These are phyloP conservation scores for Onychostruthus taczanowskii DNA, from an alignment of 2,113 vertebrate genomes.

Conservation along the genomic window DNA sequence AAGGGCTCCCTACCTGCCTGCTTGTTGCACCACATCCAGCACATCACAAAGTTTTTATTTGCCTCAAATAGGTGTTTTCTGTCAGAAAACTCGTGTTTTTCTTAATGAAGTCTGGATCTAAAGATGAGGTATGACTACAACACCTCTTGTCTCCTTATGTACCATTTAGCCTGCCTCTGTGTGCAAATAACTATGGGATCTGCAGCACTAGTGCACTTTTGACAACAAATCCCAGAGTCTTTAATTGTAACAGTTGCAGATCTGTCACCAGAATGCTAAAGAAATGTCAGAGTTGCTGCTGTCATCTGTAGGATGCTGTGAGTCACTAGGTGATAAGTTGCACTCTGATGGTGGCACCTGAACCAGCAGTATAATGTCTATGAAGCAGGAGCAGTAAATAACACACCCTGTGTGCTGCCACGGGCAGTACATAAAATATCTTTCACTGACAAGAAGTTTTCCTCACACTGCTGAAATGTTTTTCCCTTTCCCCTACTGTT, in stretches of 20 bases:
- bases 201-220: not conserved
- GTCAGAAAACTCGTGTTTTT: not conserved
- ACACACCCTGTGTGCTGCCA: conserved; percentile 1
- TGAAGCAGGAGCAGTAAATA: conserved; percentile 55
- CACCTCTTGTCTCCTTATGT: not conserved
- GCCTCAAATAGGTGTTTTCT: not conserved
- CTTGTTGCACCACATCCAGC: not conserved
- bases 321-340: conserved; percentile 44
- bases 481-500: not conserved
- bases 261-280: not conserved
- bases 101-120: not conserved
- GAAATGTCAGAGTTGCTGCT: not conserved
- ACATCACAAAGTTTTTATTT: not conserved
- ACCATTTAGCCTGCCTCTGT: not conserved
- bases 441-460: conserved; percentile 29
- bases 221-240: not conserved
- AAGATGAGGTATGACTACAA: not conserved
- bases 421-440: not conserved
- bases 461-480: not conserved
- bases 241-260: conserved; percentile 30
- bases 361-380: not conserved
- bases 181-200: not conserved
- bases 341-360: conserved; percentile 52
- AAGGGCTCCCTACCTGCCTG: not conserved
- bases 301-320: conserved; percentile 41